Evolutionary conservation across 2,888 invertebrate genomes (phyloP).

Genomic region (Pandemis corylana): DNA sequence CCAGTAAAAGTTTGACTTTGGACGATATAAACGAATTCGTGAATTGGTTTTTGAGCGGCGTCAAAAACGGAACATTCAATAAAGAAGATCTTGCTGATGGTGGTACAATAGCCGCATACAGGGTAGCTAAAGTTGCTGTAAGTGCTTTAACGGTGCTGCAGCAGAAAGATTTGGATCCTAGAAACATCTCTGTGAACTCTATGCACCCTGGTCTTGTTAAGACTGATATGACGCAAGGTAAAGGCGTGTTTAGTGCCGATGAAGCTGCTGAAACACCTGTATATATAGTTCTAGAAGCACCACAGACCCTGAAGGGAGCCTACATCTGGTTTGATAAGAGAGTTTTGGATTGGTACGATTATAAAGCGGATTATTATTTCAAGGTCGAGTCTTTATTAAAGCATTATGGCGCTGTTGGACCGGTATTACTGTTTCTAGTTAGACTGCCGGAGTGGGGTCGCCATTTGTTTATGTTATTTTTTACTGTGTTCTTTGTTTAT

Average conservation of each 20-base stretch:
- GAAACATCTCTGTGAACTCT: constrained; percentile 85
- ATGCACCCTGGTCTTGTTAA: constrained; percentile 91
- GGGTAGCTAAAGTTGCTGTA: constrained; percentile 89
- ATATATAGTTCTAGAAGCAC: constrained; percentile 82
- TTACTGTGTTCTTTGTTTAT: constrained; percentile 15
- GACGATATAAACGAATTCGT: constrained; percentile 81
- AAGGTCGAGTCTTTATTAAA: constrained; percentile 48
- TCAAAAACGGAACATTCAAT: constrained; percentile 60
- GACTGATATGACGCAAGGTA: constrained; percentile 89
- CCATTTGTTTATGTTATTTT: constrained; percentile 20
- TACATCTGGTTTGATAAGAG: constrained; percentile 87
- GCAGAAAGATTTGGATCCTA: constrained; percentile 83
- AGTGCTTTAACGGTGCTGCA: constrained; percentile 88
- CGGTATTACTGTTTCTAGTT: neutral
- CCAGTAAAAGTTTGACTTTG: constrained; percentile 58
- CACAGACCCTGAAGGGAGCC: constrained; percentile 82
- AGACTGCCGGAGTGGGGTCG: constrained; percentile 12
- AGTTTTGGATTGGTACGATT: constrained; percentile 84
- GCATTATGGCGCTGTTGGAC: constrained; percentile 17
- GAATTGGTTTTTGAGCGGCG: constrained; percentile 85
- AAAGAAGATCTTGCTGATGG: constrained; percentile 69
- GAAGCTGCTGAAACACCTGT: constrained; percentile 84
- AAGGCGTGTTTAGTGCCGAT: constrained; percentile 84
- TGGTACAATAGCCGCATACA: constrained; percentile 86
- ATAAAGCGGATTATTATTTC: constrained; percentile 64